phyloP scores from a whole-genome alignment of 1,140 invertebrate species.

The Harlomillsia oculata region DNA sequence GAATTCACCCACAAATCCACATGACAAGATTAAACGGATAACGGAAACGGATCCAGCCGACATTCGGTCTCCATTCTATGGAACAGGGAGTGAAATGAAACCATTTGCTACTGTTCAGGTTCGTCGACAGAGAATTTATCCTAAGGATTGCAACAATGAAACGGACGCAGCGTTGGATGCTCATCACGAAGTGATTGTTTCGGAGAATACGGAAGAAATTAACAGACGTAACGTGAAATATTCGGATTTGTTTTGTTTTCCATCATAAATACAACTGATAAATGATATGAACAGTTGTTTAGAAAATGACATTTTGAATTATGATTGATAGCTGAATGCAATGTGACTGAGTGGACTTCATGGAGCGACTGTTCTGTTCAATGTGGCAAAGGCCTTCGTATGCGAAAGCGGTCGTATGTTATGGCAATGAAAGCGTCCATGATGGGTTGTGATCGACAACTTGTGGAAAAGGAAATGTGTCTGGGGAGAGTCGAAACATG shows the following conservation, averaged over 20 bases:
- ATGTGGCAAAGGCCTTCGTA: constrained; percentile 45
- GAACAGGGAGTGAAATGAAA: constrained; percentile 43
- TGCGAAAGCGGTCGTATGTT: constrained; percentile 44
- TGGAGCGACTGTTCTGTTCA: constrained; percentile 45
- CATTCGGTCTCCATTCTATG: constrained; percentile 51
- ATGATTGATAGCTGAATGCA: constrained; percentile 41
- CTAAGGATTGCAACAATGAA: constrained; percentile 41
- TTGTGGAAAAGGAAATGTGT: constrained; percentile 41
- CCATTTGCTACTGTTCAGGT: constrained; percentile 48
- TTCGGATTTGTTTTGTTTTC: background rate
- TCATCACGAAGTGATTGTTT: constrained; percentile 30
- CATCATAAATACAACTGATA: background rate
- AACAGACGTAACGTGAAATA: constrained; percentile 39
- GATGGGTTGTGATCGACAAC: constrained; percentile 43
- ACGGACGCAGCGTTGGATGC: constrained; percentile 6
- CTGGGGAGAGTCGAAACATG: constrained; percentile 59
- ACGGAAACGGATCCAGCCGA: constrained; percentile 47
- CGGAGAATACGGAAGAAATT: constrained; percentile 39
- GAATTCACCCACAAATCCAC: constrained; percentile 47
- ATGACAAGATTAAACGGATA: constrained; percentile 48
- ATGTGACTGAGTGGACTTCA: constrained; percentile 43
- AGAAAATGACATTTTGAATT: constrained; percentile 6
- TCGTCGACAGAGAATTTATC: constrained; percentile 44
- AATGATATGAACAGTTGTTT: background rate
- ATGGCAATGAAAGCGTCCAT: constrained; percentile 46